Evolutionary conservation across 1,140 invertebrate species (phyloP).

Genomic region (Lordiphosa clarofinis): DNA sequence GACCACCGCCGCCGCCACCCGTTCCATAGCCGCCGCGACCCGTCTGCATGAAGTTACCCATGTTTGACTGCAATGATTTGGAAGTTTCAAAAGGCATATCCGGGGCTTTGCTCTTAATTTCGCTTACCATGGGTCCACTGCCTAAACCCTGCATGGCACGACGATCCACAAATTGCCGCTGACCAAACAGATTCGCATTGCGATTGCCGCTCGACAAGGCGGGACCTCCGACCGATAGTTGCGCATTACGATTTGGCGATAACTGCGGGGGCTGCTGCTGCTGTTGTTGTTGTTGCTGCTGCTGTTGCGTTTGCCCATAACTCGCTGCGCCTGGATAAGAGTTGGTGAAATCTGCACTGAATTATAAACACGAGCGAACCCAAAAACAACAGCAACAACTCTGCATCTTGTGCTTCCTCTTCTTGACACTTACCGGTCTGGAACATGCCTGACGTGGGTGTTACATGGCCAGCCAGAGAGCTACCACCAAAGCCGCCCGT

Average conservation of each 20-base stretch:
- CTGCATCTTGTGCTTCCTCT: no score
- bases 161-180: constrained; percentile 88
- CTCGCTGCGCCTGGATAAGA: constrained; percentile 76
- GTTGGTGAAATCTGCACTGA: constrained; percentile 48
- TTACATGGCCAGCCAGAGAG: constrained; percentile 86
- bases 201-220: constrained; percentile 81
- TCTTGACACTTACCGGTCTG: constrained; percentile 78
- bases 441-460: constrained; percentile 85
- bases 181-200: constrained; percentile 84
- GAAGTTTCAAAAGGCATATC: background rate
- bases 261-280: constrained; percentile 82
- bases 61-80: constrained; percentile 61
- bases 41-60: constrained; percentile 79
- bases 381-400: background rate
- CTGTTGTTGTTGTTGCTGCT: constrained; percentile 81
- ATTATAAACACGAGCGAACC: constrained; percentile 5
- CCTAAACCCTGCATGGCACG: constrained; percentile 84
- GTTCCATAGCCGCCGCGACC: constrained; percentile 84
- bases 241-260: constrained; percentile 82
- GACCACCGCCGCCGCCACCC: constrained; percentile 79
- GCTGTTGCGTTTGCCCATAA: constrained; percentile 81
- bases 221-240: constrained; percentile 80
- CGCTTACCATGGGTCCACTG: constrained; percentile 73
- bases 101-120: no score
- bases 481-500: constrained; percentile 83